These are phyloP conservation scores for Lycocerus yunnanus DNA, from an alignment of 2,888 invertebrate species.

Conservation along the genomic window DNA sequence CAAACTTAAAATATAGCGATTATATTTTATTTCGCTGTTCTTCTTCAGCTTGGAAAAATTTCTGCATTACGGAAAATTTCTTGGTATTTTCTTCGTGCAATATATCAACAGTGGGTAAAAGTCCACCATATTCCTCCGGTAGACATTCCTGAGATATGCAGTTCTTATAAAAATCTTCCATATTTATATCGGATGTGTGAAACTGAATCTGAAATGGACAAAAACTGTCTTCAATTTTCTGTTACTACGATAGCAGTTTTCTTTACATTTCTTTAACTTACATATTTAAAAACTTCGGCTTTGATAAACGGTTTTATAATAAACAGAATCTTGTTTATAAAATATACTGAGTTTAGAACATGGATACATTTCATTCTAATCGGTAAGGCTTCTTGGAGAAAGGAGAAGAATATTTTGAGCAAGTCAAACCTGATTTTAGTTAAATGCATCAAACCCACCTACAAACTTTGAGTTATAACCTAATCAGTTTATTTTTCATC, in stretches of 20 bases:
- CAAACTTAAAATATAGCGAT: not conserved
- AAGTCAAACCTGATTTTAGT: slow-evolving; percentile 43
- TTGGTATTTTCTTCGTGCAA: not conserved
- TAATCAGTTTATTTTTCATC: not conserved
- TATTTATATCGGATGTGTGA: not conserved
- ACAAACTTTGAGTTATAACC: not conserved
- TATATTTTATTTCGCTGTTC: not conserved
- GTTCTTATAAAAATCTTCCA: not conserved
- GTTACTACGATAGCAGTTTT: no score
- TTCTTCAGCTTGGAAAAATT: not conserved
- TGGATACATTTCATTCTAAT: slow-evolving; percentile 69
- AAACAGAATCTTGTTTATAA: slow-evolving; percentile 57
- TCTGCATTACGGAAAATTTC: not conserved
- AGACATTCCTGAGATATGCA: not conserved
- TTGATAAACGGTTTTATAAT: slow-evolving; percentile 63
- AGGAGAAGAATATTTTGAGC: slow-evolving; percentile 67
- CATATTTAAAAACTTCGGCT: slow-evolving; percentile 36
- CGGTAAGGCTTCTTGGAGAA: slow-evolving; percentile 71
- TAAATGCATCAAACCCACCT: slow-evolving; percentile 43
- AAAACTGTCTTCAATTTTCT: no score
- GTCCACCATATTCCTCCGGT: not conserved
- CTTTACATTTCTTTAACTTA: slow-evolving; percentile 2
- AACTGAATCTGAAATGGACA: no score
- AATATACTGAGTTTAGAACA: slow-evolving; percentile 63
- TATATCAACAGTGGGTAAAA: not conserved